phyloP scores from a whole-genome alignment of 2,888 invertebrate genomes.

The Chydorus sphaericus region DNA sequence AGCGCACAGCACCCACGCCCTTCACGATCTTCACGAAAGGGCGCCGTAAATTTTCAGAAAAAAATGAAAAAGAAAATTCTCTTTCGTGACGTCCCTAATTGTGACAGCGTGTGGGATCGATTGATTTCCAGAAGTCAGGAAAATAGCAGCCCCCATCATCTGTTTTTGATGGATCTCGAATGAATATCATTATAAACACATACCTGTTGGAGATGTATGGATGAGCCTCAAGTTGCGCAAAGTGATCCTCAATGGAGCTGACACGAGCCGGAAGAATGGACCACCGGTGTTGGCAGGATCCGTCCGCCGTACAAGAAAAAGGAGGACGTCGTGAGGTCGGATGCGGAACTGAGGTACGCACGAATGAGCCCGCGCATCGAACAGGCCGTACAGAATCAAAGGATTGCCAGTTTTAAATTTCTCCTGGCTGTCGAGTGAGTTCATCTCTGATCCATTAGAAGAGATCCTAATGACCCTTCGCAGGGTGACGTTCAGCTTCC shows the following conservation, averaged over 20 bases:
- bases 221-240: conserved; percentile 13
- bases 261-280: conserved; percentile 8
- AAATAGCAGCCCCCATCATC: too few relatives aligned
- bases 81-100: too few relatives aligned
- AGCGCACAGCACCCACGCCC: too few relatives aligned
- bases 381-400: conserved; percentile 8
- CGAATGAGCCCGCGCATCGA: conserved; percentile 9
- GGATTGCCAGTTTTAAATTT: too few relatives aligned
- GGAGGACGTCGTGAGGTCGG: conserved; percentile 9
- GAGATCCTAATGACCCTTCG: conserved; percentile 2
- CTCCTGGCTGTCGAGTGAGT: not conserved
- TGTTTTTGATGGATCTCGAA: too few relatives aligned
- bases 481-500: conserved; percentile 2
- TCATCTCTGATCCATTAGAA: not conserved
- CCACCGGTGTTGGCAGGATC: not conserved
- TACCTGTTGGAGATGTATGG: conserved; percentile 8
- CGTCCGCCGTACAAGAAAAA: conserved; percentile 9
- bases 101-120: too few relatives aligned
- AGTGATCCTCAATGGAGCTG: conserved; percentile 13
- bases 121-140: too few relatives aligned
- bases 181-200: not conserved
- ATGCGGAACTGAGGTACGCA: conserved; percentile 14
- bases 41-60: too few relatives aligned
- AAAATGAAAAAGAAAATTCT: too few relatives aligned
- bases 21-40: too few relatives aligned